Percentiles rank a stretch among this genome's conserved stretches.
phyloP scores from a whole-genome alignment of 2,888 invertebrate genomes.

The Agrenia bidenticulata region DNA sequence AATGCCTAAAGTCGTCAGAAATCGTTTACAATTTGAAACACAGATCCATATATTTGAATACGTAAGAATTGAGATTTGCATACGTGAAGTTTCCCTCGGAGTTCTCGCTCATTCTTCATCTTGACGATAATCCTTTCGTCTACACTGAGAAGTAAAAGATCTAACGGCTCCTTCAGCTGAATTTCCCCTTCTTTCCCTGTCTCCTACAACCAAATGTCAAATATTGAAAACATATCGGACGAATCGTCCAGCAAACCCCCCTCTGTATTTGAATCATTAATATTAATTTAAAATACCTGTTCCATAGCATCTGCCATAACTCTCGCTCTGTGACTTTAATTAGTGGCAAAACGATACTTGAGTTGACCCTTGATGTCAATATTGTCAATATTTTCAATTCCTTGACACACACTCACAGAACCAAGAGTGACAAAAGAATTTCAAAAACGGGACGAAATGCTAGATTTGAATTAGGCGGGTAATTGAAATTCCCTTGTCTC shows the following conservation, averaged over 20 bases:
- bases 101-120: conserved; percentile 97
- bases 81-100: conserved; percentile 92
- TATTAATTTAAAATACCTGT: conserved; percentile 20
- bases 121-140: conserved; percentile 99
- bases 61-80: conserved; percentile 57
- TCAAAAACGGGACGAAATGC: no score
- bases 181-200: conserved; percentile 68
- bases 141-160: conserved; percentile 91
- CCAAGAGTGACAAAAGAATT: no score
- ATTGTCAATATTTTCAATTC: no score
- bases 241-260: no score
- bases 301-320: conserved; percentile 54
- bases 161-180: conserved; percentile 96
- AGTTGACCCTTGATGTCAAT: no score
- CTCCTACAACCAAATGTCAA: conserved; percentile 9
- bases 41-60: not conserved
- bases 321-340: no score
- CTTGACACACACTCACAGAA: no score
- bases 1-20: conserved; percentile 82
- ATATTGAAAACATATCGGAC: no score
- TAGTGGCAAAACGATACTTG: no score
- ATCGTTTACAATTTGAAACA: not conserved
- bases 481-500: no score
- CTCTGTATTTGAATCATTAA: no score
- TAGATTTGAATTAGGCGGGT: no score